These are phyloP conservation scores for Lasioglossum pauxillum DNA, from an alignment of 2,888 invertebrate species.

Conservation along the genomic window DNA sequence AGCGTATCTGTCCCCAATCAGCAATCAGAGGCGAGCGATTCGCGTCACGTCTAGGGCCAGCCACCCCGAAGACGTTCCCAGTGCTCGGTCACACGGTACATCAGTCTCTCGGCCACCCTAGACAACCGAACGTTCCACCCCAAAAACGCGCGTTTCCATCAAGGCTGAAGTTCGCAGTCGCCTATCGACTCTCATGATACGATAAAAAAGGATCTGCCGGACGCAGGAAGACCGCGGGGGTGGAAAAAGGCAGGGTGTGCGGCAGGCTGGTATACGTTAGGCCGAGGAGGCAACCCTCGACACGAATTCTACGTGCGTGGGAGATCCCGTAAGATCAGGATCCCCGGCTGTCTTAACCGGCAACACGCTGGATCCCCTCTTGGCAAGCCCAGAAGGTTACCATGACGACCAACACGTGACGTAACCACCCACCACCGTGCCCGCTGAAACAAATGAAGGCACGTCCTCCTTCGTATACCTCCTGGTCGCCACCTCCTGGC, in stretches of 20 bases:
- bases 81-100: background rate
- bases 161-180: background rate
- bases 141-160: background rate
- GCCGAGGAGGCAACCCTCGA: constrained; percentile 14
- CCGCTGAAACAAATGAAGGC: constrained; percentile 85
- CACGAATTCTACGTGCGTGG: constrained; percentile 74
- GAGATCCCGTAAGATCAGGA: constrained; percentile 70
- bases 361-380: constrained; percentile 83
- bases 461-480: constrained; percentile 76
- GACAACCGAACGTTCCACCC: background rate
- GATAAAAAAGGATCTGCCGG: constrained; percentile 45
- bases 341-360: constrained; percentile 80
- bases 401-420: constrained; percentile 84
- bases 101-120: background rate
- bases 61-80: background rate
- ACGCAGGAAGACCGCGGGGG: constrained; percentile 29
- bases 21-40: background rate
- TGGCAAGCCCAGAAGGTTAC: constrained; percentile 83
- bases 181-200: background rate
- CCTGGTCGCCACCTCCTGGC: constrained; percentile 62
- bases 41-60: background rate
- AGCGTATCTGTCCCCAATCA: background rate
- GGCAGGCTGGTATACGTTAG: background rate
- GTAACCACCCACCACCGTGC: constrained; percentile 83
- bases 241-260: background rate